Base-by-base conservation (phyloP, 30 jellyfish, hydroid and myxozoan genomes). In the Sanderia malayensis region DNA sequence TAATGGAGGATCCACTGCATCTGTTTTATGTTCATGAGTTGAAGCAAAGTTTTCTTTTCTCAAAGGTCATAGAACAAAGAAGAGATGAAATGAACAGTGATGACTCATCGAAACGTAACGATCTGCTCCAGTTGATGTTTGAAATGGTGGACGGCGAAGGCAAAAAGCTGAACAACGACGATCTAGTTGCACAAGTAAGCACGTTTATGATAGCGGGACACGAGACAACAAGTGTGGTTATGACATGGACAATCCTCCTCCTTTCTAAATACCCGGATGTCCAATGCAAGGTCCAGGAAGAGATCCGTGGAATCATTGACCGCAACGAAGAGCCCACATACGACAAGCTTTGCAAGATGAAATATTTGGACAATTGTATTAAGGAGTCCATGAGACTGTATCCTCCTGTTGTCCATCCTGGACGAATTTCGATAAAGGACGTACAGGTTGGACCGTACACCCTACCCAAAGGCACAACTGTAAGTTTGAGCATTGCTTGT, bases 311-410 rank as follows among this genome's bases (percentile, higher is more conserved):
- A 32, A 27, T 61, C 47, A 25, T 29, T 15, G 52, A 19, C 1
- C 8, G 2, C 1, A n/a, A 0, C 13, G 64, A 49, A 49, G 64
- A 49, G 64, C 2, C n/a, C n/a, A 9, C 64, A 3, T 20, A 9
- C 26, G 64, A 49, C 23, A 49, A 49, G 23, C 49, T 61, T 23
- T 23, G 27, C 23, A 25, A 67, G 26, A 15, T 67, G 80, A 67
- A 67, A 46, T 31, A 22, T 15, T 34, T 67, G 11, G 80, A 67
- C 25, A 34, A 46, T 44, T 41, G 64, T 13, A 67, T 67, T 18
- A 67, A 67, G 44, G 80, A 67, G 26, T 30, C 80, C 19, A 44
- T 67, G 80, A 37, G 64, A 15, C 44, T 37, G 37, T 67, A 67
- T 67, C 80, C 64, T 13, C 59, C 80, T n/a, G 80, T 67, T 19